Base-by-base conservation (phyloP, 2,888 invertebrate species). In the Theodoxus fluviatilis region DNA sequence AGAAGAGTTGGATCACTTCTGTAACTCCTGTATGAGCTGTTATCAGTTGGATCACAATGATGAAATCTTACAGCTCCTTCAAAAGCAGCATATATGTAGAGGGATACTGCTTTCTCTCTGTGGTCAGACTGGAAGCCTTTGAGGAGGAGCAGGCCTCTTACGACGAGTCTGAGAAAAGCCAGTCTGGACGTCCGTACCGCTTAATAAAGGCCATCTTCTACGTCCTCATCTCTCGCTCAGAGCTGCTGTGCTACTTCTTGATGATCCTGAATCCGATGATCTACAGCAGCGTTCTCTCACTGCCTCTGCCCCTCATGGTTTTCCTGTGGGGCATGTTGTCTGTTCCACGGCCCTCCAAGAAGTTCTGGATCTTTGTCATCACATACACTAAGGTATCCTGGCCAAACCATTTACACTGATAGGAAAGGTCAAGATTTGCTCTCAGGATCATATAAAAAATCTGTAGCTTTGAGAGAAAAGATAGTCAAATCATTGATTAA, bases 341-440 rank as follows among this genome's bases (percentile, higher is more conserved):
- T 0, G 93, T 98, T 82, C 98, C 99, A 0, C 90, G 98, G 68
- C 98, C 99, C 0, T 94, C 96, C 0, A 99, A 98, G 89, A 94
- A 94, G 0, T 99, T 98, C 88, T 99, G 99, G 99, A 93, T 99
- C 75, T 94, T 96, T 0, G 90, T 98, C 74, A 99, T 99, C 80
- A 97, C 98, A 0, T 99, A 99, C 84, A 97, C 97, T 0, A 96
- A 99, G 91, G 95, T 95, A 88, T n/a, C n/a, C n/a, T n/a, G n/a
- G n/a, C n/a, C n/a, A n/a, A n/a, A n/a, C n/a, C n/a, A n/a, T n/a
- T n/a, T n/a, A n/a, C n/a, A n/a, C n/a, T n/a, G n/a, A n/a, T n/a
- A n/a, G n/a, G n/a, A n/a, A n/a, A n/a, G n/a, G n/a, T n/a, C n/a
- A n/a, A n/a, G n/a, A n/a, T n/a, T n/a, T n/a, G n/a, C n/a, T n/a